Percentiles rank a stretch among this genome's conserved stretches.
phyloP scores from a whole-genome alignment of 2,797 vertebrate species.

The Gymnocypris eckloni region DNA sequence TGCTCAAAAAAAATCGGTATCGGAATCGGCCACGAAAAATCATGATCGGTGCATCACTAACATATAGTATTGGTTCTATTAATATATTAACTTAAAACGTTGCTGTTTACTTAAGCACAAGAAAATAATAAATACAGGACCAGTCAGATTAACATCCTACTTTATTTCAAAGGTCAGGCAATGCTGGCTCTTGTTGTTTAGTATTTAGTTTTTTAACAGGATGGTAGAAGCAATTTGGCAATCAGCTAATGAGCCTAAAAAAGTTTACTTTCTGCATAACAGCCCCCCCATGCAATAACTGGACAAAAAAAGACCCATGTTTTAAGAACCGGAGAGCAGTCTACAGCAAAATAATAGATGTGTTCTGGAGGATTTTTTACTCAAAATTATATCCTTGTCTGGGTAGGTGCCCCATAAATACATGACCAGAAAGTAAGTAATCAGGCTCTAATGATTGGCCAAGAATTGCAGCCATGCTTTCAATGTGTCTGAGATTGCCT shows the following conservation, averaged over 20 bases:
- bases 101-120: constrained; percentile 12
- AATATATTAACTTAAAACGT: not conserved
- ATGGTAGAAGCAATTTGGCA: constrained; percentile 3
- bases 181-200: not conserved
- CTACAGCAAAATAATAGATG: constrained; percentile 3
- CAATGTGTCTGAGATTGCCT: not conserved
- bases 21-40: too few relatives aligned
- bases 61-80: not conserved
- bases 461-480: constrained; percentile 15
- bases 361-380: not conserved
- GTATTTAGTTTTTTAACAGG: constrained; percentile 16
- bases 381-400: not conserved
- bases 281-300: not conserved
- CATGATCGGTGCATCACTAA: too few relatives aligned
- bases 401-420: not conserved
- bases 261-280: constrained; percentile 5
- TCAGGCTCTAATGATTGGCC: constrained; percentile 18
- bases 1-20: too few relatives aligned
- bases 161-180: constrained; percentile 18
- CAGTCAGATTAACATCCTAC: not conserved
- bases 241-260: constrained; percentile 14
- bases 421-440: constrained; percentile 21
- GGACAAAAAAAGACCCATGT: not conserved
- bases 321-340: not conserved
- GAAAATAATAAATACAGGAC: not conserved